These are phyloP conservation scores for Danionella cerebrum DNA, from an alignment of 2,113 vertebrate genomes.

Conservation along the genomic window DNA sequence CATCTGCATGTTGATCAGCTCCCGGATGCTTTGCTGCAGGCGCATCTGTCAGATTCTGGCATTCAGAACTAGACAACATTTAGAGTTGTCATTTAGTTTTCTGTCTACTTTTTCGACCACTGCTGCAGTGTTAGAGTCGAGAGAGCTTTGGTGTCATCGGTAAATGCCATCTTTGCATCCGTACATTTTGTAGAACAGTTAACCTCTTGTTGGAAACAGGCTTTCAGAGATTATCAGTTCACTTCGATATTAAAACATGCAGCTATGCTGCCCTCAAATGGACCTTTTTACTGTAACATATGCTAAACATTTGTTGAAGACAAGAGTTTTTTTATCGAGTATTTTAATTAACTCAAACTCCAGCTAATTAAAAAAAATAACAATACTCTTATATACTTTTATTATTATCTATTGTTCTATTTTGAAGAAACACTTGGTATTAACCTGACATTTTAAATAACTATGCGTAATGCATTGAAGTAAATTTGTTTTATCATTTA, in stretches of 20 bases:
- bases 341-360: no score
- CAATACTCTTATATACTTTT: no score
- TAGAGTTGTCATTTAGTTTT: neutral
- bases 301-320: neutral
- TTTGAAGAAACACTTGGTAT: no score
- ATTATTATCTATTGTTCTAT: no score
- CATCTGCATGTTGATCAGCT: slow-evolving; percentile 4
- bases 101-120: neutral
- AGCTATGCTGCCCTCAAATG: slow-evolving; percentile 18
- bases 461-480: no score
- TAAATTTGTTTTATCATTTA: no score
- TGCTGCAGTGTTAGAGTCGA: neutral
- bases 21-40: neutral
- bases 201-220: neutral
- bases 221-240: neutral
- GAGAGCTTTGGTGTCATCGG: neutral
- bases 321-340: no score
- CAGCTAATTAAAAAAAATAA: no score
- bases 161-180: neutral
- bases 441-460: no score
- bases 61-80: neutral
- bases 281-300: neutral
- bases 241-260: neutral
- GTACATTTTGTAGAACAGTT: neutral
- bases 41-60: neutral